Evolutionary conservation across 2,797 vertebrate genomes (phyloP).

Genomic region (Poeciliopsis paucimaculata): DNA sequence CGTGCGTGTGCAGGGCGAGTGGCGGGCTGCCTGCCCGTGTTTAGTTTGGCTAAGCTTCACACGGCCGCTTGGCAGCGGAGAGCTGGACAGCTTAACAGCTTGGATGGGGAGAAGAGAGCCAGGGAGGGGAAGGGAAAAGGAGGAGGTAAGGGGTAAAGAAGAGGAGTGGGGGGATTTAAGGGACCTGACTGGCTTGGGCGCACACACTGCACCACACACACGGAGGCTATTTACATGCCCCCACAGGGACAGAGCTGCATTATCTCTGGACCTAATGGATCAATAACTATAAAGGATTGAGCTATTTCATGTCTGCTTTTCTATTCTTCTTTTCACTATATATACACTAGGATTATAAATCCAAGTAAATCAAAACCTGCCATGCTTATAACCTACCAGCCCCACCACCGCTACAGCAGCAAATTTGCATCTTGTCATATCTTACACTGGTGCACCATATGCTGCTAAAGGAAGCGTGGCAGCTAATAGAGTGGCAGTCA

Average conservation of each 20-base stretch:
- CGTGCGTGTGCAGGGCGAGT: constrained; percentile 72
- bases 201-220: constrained; percentile 32
- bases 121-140: constrained; percentile 52
- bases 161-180: constrained; percentile 67
- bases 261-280: constrained; percentile 57
- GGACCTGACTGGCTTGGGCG: constrained; percentile 52
- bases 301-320: constrained; percentile 24
- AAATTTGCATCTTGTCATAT: constrained; percentile 83
- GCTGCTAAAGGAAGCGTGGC: constrained; percentile 80
- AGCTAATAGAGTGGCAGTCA: constrained; percentile 82
- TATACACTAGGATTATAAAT: constrained; percentile 30
- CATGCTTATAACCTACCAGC: constrained; percentile 18
- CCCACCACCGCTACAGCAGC: constrained; percentile 36
- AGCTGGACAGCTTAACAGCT: constrained; percentile 89
- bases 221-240: constrained; percentile 55
- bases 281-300: constrained; percentile 55
- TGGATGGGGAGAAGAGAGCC: constrained; percentile 85
- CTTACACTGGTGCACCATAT: constrained; percentile 80
- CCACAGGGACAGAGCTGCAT: constrained; percentile 43
- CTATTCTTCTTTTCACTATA: neutral
- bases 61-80: constrained; percentile 89
- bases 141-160: constrained; percentile 56
- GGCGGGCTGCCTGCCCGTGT: constrained; percentile 91
- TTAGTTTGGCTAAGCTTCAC: constrained; percentile 96
- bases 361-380: constrained; percentile 13